phyloP scores from a whole-genome alignment of 2,113 vertebrate genomes.

The Osmerus eperlanus region DNA sequence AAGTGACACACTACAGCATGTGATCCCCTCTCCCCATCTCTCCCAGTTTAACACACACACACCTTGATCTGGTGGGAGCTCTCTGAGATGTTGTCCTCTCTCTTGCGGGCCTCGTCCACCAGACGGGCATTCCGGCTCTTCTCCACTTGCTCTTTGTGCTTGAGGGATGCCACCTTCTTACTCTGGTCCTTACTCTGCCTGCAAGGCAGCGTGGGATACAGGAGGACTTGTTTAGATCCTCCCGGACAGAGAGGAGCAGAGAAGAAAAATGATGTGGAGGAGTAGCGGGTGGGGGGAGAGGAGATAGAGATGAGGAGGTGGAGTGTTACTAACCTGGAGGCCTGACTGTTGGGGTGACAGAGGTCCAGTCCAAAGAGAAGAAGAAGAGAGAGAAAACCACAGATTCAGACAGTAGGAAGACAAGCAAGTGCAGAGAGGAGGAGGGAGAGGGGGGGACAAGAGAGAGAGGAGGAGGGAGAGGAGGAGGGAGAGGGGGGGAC shows the following conservation, averaged over 20 bases:
- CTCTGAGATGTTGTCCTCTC: slow-evolving; percentile 90
- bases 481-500: neutral
- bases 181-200: slow-evolving; percentile 96
- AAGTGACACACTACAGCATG: too few relatives aligned
- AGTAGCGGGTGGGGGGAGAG: neutral
- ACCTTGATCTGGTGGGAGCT: slow-evolving; percentile 94
- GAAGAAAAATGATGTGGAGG: neutral
- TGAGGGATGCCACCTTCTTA: slow-evolving; percentile 92
- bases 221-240: slow-evolving; percentile 7
- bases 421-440: slow-evolving; percentile 47
- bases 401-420: slow-evolving; percentile 68
- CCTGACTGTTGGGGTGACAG: slow-evolving; percentile 82
- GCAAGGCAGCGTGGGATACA: slow-evolving; percentile 30
- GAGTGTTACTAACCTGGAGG: slow-evolving; percentile 91
- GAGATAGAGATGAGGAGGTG: neutral
- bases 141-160: slow-evolving; percentile 96
- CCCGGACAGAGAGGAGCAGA: neutral
- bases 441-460: slow-evolving; percentile 26
- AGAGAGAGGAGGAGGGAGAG: neutral
- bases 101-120: slow-evolving; percentile 87
- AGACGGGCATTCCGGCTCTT: slow-evolving; percentile 94
- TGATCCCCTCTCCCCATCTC: too few relatives aligned
- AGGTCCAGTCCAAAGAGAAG: slow-evolving; percentile 81
- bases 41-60: slow-evolving; percentile 9
- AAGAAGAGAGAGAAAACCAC: slow-evolving; percentile 77